Base-by-base conservation (phyloP, 2,113 vertebrate genomes). In the Aspiorhynchus laticeps region DNA sequence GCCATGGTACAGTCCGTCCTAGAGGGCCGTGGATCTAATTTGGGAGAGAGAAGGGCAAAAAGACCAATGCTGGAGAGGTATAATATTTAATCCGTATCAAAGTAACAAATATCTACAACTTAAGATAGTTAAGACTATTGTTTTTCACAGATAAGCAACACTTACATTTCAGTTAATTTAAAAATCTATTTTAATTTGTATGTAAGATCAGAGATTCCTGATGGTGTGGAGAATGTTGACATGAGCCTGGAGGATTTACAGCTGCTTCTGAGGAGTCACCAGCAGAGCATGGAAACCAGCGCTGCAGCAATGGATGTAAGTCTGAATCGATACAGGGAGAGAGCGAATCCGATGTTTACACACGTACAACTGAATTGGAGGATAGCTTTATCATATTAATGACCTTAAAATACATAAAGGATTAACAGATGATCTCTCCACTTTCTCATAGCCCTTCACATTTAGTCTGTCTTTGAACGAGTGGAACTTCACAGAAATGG, bases 1-100 rank as follows among this genome's bases (percentile, higher is more conserved):
- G 95, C 98, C 86, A 96, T 98, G 96, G 97, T 99, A 7, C 97
- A 98, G 93, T 98, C 97, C 86, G 97, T 99, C 53, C 89, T 99
- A 94, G 98, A 98, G 90, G 97, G 96, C 74, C 95, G 96, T 87
- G 95, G 94, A 84, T 95, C 95, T 84, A 80, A 91, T 1, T 92
- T 93, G 51, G 89, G 93, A 0, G 98, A 99, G 85, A 96, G 94
- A 91, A 96, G 95, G 89, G 92, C 91, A 87, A 96, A 94, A 91
- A 97, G 95, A 87, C 91, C 92, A 0, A 76, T 93, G 63, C 87
- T 96, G 82, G 97, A 97, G 89, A 97, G 97, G 83, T 85, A 80
- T 33, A 97, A 78, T 97, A 96, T 87, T 97, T 96, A 0, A 99
- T 94, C 0, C 97, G 26, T 59, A 21, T 21, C 36, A 12, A 65